Percentiles rank a stretch among this genome's conserved stretches.
These are phyloP conservation scores for Pollicipes pollicipes DNA, from an alignment of 1,140 invertebrate genomes.

Conservation along the genomic window DNA sequence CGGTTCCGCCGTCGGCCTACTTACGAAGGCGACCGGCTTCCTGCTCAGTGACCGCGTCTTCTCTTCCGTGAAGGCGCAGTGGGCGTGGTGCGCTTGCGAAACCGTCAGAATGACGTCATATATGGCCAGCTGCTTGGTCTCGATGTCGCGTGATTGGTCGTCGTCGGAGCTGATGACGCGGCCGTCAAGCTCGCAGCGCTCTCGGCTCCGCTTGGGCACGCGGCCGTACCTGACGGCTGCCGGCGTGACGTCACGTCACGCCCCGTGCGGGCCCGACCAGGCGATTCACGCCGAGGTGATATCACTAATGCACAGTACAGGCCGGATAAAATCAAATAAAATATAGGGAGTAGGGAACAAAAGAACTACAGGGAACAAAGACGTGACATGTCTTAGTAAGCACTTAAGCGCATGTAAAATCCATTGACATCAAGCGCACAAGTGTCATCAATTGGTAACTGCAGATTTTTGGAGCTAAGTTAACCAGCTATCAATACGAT, in stretches of 20 bases:
- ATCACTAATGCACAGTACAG: too few relatives aligned
- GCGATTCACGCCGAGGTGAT: too few relatives aligned
- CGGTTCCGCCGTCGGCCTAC: conserved; percentile 19
- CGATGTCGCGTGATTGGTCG: conserved; percentile 22
- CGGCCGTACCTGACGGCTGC: conserved; percentile 86
- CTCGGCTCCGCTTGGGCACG: conserved; percentile 79
- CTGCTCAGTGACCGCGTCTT: conserved; percentile 47
- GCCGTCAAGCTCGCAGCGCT: conserved; percentile 37
- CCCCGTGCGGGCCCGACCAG: too few relatives aligned
- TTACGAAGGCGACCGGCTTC: conserved; percentile 48
- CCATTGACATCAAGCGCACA: too few relatives aligned
- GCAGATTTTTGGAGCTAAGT: too few relatives aligned
- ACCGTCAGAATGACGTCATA: conserved; percentile 75
- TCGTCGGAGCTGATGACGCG: conserved; percentile 19
- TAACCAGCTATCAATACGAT: too few relatives aligned
- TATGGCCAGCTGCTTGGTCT: conserved; percentile 38
- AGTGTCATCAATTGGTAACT: too few relatives aligned
- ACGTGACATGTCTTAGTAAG: too few relatives aligned
- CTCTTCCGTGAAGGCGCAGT: conserved; percentile 75
- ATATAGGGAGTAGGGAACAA: too few relatives aligned
- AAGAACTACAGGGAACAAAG: too few relatives aligned
- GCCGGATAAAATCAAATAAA: too few relatives aligned
- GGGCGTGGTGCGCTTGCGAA: conserved; percentile 70
- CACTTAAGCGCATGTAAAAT: too few relatives aligned
- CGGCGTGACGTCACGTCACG: conserved; percentile 11